Evolutionary conservation across 2,888 invertebrate genomes (phyloP).

Genomic region (Eutolmus rufibarbis): DNA sequence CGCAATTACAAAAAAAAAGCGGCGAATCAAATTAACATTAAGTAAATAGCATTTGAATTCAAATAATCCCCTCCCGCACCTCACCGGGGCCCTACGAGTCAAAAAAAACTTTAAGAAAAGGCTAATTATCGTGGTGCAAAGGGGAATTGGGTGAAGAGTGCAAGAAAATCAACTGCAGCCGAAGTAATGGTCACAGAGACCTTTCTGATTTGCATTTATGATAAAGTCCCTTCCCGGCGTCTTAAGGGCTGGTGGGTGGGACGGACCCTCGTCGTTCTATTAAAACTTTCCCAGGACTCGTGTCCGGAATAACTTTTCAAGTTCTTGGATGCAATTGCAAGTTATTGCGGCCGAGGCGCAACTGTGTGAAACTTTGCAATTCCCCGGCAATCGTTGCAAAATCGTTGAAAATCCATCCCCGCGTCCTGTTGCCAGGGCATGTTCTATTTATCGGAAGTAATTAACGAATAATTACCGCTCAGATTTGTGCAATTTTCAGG

Average conservation of each 20-base stretch:
- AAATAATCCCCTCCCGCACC: background rate
- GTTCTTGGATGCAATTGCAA: background rate
- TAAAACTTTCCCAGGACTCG: conserved; percentile 4
- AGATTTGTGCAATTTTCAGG: background rate
- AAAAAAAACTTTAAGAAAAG: background rate
- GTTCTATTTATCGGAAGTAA: background rate
- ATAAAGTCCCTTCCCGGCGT: background rate
- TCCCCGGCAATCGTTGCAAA: background rate
- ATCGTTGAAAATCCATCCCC: no score
- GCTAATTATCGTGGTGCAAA: background rate
- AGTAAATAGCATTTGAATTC: background rate
- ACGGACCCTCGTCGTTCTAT: background rate
- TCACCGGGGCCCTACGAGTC: background rate
- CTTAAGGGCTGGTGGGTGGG: background rate
- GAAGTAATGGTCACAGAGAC: background rate
- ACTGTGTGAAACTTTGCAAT: background rate
- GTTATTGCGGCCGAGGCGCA: background rate
- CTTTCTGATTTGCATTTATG: conserved; percentile 3
- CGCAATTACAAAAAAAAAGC: background rate
- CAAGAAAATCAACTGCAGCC: background rate
- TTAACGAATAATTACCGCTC: background rate
- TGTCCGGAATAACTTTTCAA: conserved; percentile 16
- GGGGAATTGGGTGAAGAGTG: background rate
- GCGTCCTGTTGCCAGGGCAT: background rate
- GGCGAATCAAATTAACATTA: background rate